These are phyloP conservation scores for Micropterix aruncella DNA, from an alignment of 2,888 invertebrate species.

Conservation along the genomic window DNA sequence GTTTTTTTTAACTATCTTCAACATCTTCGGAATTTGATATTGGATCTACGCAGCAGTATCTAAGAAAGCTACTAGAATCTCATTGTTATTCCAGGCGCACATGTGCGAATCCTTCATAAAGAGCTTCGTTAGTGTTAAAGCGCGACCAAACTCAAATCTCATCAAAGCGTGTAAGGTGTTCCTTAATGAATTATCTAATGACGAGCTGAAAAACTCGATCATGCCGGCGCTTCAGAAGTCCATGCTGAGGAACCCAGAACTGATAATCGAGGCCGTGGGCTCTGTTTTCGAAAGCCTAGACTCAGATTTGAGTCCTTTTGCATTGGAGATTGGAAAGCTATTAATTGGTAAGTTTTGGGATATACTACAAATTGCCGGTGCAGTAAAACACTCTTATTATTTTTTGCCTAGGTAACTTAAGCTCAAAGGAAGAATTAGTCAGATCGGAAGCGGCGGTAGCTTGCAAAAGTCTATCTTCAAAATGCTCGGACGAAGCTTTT, in stretches of 20 bases:
- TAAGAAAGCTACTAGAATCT: no score
- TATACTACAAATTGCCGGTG: no score
- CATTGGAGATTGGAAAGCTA: slow-evolving; percentile 66
- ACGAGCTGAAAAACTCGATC: slow-evolving; percentile 58
- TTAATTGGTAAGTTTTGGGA: slow-evolving; percentile 46
- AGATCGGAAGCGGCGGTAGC: slow-evolving; percentile 62
- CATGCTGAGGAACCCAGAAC: slow-evolving; percentile 87
- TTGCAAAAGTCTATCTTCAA: slow-evolving; percentile 52
- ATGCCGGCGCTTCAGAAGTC: slow-evolving; percentile 82
- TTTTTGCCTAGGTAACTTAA: slow-evolving; percentile 50
- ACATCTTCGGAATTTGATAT: neutral
- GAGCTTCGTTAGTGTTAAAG: slow-evolving; percentile 62
- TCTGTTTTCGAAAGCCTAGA: slow-evolving; percentile 56
- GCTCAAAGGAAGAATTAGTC: slow-evolving; percentile 70
- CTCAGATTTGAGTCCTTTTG: slow-evolving; percentile 65
- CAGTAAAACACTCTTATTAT: neutral
- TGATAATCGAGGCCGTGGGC: slow-evolving; percentile 70
- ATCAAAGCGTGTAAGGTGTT: slow-evolving; percentile 53
- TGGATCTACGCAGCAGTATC: no score
- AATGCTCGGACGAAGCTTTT: slow-evolving; percentile 51
- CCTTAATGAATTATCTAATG: slow-evolving; percentile 43
- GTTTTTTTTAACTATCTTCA: slow-evolving; percentile 6
- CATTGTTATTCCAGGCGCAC: slow-evolving; percentile 29
- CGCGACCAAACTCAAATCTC: slow-evolving; percentile 53
- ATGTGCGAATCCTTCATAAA: slow-evolving; percentile 61